phyloP scores from a whole-genome alignment of 1,140 invertebrate species.

The Forficula auricularia region DNA sequence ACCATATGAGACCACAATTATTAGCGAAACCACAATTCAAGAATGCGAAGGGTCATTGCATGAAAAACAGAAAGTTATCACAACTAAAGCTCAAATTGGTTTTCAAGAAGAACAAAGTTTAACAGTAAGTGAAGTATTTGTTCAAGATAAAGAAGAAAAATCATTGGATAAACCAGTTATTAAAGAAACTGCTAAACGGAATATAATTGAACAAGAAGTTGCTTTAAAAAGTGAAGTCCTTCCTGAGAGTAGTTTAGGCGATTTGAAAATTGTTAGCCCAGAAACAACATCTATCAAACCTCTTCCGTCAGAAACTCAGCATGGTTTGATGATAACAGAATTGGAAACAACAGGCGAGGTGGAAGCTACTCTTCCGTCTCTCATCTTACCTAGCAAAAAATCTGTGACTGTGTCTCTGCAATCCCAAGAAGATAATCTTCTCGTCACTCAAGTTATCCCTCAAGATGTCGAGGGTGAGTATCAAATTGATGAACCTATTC shows the following conservation, averaged over 20 bases:
- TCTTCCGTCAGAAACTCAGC: slow-evolving; percentile 25
- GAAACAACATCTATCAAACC: slow-evolving; percentile 20
- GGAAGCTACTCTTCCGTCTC: slow-evolving; percentile 27
- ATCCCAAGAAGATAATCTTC: slow-evolving; percentile 18
- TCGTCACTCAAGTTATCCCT: slow-evolving; percentile 27
- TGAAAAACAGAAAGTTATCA: slow-evolving; percentile 3
- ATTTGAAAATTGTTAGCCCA: slow-evolving; percentile 22
- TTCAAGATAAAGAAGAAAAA: slow-evolving; percentile 24
- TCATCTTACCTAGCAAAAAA: slow-evolving; percentile 20
- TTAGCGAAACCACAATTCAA: slow-evolving; percentile 19
- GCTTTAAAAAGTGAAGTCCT: slow-evolving; percentile 26
- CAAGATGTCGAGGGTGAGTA: slow-evolving; percentile 35
- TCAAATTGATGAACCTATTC: slow-evolving; percentile 8
- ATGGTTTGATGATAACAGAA: slow-evolving; percentile 33
- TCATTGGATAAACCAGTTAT: slow-evolving; percentile 24
- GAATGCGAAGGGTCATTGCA: slow-evolving; percentile 20
- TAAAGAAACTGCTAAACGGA: slow-evolving; percentile 21
- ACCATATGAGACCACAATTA: slow-evolving; percentile 21
- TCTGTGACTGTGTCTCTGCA: slow-evolving; percentile 13
- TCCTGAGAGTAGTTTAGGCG: slow-evolving; percentile 19
- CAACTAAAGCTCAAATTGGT: slow-evolving; percentile 8
- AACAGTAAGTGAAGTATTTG: slow-evolving; percentile 22
- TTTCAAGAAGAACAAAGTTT: slow-evolving; percentile 14
- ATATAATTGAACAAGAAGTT: slow-evolving; percentile 19
- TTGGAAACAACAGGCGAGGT: slow-evolving; percentile 26